phyloP scores from a whole-genome alignment of 2,113 vertebrate species.

The Gulo gulo region DNA sequence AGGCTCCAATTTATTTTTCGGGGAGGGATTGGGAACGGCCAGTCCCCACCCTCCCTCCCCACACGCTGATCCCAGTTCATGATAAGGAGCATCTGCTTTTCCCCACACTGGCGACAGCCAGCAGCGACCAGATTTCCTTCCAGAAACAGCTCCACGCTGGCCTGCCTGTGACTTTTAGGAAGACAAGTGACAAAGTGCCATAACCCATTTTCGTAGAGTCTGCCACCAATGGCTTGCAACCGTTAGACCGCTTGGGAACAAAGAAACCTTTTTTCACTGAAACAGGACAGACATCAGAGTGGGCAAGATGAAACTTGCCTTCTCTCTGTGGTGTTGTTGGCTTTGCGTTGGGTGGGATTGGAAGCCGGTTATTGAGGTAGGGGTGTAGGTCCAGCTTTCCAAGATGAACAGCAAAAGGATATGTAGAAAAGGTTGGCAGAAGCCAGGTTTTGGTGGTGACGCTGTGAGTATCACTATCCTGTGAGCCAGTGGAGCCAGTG shows the following conservation, averaged over 20 bases:
- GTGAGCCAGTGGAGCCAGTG: background rate
- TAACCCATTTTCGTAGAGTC: background rate
- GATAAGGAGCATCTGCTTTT: background rate
- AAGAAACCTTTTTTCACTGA: fast-evolving
- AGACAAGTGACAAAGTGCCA: fast-evolving
- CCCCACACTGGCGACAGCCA: background rate
- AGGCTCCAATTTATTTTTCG: background rate
- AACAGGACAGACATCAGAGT: background rate
- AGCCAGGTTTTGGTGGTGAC: fast-evolving
- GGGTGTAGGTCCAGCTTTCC: background rate
- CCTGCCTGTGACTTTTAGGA: background rate
- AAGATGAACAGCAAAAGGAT: background rate
- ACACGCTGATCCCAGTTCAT: background rate
- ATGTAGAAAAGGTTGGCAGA: no score
- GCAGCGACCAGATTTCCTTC: background rate
- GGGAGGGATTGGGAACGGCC: background rate
- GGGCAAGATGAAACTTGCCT: fast-evolving
- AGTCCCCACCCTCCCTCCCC: background rate
- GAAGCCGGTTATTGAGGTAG: background rate
- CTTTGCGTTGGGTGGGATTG: fast-evolving
- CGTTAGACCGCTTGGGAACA: background rate
- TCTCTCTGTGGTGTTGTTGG: background rate
- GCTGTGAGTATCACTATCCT: background rate
- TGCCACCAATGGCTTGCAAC: background rate
- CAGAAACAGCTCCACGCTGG: fast-evolving